These are phyloP conservation scores for Sminthurinus aureus DNA, from an alignment of 2,888 invertebrate species.

Conservation along the genomic window DNA sequence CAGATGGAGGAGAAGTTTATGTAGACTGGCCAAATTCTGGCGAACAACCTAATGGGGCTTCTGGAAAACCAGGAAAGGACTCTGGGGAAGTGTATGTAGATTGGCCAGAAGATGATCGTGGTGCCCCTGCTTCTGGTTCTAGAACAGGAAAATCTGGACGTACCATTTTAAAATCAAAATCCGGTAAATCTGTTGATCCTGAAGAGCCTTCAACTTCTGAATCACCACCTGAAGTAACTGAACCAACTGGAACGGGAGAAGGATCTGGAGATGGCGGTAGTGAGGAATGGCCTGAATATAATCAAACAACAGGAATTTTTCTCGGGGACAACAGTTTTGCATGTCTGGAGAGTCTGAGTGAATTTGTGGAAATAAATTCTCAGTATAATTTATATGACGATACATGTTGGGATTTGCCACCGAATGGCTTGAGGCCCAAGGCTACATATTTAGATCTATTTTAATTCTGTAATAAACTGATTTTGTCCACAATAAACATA, in stretches of 20 bases:
- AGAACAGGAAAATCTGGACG: neutral
- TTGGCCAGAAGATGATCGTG: neutral
- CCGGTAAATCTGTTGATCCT: neutral
- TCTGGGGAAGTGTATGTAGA: too few species aligned
- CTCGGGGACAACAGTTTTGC: constrained; percentile 1
- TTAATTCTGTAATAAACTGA: neutral
- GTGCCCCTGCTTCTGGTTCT: neutral
- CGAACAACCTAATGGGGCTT: too few species aligned
- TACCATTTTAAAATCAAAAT: neutral
- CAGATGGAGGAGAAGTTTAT: too few species aligned
- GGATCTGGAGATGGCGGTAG: constrained; percentile 25
- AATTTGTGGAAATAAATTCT: neutral
- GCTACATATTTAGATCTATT: neutral
- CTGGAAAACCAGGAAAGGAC: too few species aligned
- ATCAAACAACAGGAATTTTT: neutral
- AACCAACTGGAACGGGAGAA: constrained; percentile 5
- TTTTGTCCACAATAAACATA: neutral
- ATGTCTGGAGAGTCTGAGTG: constrained; percentile 1
- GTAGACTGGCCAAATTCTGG: too few species aligned
- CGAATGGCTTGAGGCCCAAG: neutral
- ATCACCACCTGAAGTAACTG: neutral
- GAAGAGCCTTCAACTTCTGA: neutral
- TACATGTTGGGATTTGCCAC: neutral
- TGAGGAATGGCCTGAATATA: constrained; percentile 22
- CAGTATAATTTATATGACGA: constrained; percentile 4